Conservation (phyloP, 1,140 invertebrate species). For the Cataglyphis hispanica region DNA sequence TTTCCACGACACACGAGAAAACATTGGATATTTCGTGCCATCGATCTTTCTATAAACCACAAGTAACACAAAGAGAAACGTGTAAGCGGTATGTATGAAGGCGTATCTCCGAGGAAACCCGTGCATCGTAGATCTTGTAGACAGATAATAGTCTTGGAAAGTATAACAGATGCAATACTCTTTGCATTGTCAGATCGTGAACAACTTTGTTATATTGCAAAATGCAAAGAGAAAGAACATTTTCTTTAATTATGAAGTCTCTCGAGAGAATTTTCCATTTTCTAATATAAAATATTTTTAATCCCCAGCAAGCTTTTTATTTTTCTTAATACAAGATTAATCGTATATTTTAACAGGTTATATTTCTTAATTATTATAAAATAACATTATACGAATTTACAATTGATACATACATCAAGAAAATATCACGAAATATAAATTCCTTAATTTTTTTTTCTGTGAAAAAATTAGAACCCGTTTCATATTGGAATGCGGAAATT, state of each 20-base stretch:
- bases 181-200: slow-evolving; percentile 18
- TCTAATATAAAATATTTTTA: neutral
- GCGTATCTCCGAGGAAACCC: slow-evolving; percentile 21
- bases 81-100: slow-evolving; percentile 14
- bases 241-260: slow-evolving; percentile 30
- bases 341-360: neutral
- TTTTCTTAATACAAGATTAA: neutral
- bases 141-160: slow-evolving; percentile 48
- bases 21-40: neutral
- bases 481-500: slow-evolving; percentile 52
- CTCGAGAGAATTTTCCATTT: slow-evolving; percentile 29
- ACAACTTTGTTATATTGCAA: neutral
- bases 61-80: slow-evolving; percentile 34
- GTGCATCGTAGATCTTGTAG: slow-evolving; percentile 29
- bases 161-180: slow-evolving; percentile 32
- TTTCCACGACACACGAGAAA: neutral
- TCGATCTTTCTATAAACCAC: neutral
- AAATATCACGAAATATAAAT: neutral
- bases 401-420: neutral
- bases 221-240: slow-evolving; percentile 26
- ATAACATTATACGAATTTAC: neutral
- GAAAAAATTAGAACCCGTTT: neutral
- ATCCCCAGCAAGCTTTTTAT: neutral
- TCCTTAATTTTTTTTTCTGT: neutral
- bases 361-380: neutral